These are phyloP conservation scores for Oreochromis aureus DNA, from an alignment of 2,113 vertebrate species.

Conservation along the genomic window DNA sequence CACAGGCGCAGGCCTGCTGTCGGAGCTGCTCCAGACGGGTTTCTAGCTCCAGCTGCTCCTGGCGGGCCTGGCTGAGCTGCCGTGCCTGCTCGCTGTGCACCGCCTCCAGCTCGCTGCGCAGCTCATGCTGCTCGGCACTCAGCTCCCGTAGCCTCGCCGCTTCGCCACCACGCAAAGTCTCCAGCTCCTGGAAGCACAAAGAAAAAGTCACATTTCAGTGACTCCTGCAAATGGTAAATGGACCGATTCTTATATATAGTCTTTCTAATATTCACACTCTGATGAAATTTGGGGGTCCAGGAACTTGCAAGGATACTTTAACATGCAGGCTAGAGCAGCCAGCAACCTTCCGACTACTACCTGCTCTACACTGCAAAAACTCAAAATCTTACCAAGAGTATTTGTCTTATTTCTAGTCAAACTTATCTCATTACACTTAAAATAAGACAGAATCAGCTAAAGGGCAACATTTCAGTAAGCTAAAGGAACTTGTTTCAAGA, in stretches of 20 bases:
- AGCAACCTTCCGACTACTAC: neutral
- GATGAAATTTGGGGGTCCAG: neutral
- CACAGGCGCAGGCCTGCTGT: slow-evolving; percentile 90
- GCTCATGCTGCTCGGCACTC: slow-evolving; percentile 85
- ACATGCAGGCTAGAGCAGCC: neutral
- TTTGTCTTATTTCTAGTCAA: too few species aligned
- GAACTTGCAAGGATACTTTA: neutral
- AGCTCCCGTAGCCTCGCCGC: slow-evolving; percentile 85
- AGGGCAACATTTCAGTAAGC: too few species aligned
- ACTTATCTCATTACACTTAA: too few species aligned
- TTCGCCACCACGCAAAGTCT: slow-evolving; percentile 82
- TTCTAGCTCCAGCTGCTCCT: slow-evolving; percentile 93
- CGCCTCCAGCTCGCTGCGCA: slow-evolving; percentile 90
- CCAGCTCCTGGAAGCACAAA: slow-evolving; percentile 64
- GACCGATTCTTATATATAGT: neutral
- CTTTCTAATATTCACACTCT: neutral
- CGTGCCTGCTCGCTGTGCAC: slow-evolving; percentile 90
- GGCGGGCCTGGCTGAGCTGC: slow-evolving; percentile 87
- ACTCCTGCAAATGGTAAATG: neutral
- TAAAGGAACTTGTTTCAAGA: too few species aligned
- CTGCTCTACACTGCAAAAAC: neutral
- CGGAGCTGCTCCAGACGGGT: slow-evolving; percentile 90
- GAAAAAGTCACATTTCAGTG: neutral
- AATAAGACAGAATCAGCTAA: too few species aligned
- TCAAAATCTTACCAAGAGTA: too few species aligned